These are phyloP conservation scores for Anoplius nigerrimus DNA, from an alignment of 2,888 invertebrate genomes.

Conservation along the genomic window DNA sequence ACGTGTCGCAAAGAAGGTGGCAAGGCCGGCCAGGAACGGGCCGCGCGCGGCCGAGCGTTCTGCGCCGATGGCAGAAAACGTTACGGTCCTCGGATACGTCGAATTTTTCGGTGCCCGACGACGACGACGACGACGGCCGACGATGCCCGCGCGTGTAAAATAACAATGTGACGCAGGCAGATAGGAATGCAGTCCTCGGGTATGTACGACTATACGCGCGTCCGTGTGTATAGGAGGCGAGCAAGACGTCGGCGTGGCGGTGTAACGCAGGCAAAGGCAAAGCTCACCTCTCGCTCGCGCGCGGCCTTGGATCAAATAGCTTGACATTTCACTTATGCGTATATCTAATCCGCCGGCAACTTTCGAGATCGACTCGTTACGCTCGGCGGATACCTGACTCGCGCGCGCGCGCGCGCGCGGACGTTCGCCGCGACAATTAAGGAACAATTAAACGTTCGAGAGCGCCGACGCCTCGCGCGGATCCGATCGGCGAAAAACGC, in stretches of 20 bases:
- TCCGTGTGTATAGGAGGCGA: conserved; percentile 12
- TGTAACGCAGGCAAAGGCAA: conserved; percentile 43
- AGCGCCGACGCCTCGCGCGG: conserved; percentile 11
- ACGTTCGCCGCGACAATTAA: background rate
- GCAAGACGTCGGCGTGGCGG: conserved; percentile 29
- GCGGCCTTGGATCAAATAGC: conserved; percentile 65
- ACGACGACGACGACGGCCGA: conserved; percentile 4
- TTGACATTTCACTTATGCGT: conserved; percentile 67
- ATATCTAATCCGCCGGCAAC: conserved; percentile 37
- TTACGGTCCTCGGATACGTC: background rate
- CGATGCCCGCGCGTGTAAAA: conserved; percentile 8
- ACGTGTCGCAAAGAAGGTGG: background rate
- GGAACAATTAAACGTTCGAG: background rate
- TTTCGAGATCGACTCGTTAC: conserved; percentile 6
- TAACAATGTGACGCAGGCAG: conserved; percentile 55
- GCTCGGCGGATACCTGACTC: conserved; percentile 5
- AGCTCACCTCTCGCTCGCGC: conserved; percentile 56
- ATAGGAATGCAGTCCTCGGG: conserved; percentile 60
- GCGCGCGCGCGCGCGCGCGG: conserved; percentile 9
- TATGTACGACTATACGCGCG: conserved; percentile 25
- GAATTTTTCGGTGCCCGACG: conserved; percentile 24
- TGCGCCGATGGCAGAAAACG: background rate
- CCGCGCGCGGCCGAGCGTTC: background rate
- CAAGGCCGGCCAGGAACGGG: background rate
- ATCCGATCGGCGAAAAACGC: background rate